Evolutionary conservation across 1,140 invertebrate genomes (phyloP), one percentile per base, ranked within the genome.

Genomic region (Zaprionus ornatus): DNA sequence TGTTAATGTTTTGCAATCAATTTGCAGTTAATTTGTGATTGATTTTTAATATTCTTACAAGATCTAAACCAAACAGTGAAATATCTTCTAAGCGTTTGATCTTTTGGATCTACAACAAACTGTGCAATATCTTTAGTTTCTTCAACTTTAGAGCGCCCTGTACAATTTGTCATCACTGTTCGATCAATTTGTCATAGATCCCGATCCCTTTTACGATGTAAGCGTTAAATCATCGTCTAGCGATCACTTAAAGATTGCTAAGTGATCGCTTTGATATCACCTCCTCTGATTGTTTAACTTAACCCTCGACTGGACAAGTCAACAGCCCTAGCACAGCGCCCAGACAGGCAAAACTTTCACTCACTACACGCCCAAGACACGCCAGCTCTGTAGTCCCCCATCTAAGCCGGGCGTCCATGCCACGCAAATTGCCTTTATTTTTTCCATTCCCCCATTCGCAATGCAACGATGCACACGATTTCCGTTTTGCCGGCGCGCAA

Each of bases 381-480:
- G 40, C 32, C 37, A n/a, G 15, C 37, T 6, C 5, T 1, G 37
- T 5, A 10, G 13, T 40, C 35, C 62, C 29, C 12, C 45, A 69
- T n/a, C 32, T 48, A 29, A 50, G 27, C 37, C 48, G 37, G 45
- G 42, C 55, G 19, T 54, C 12, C 15, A 32, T 10, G 10, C 52
- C 59, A 61, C 10, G 37, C 29, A 69, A 69, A 60, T 61, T 52
- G 50, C 61, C n/a, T 68, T 72, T 59, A 77, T 75, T 67, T 68
- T 48, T 54, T 52, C 57, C 42, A 54, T 68, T 57, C 63, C 52
- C 65, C 60, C 80, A 86, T 88, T 90, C 72, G 85, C 86, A 90
- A 90, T 90, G 85, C 85, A 90, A 90, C 81, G 70, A 69, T 90
- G 85, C 85, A 74, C 85, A 90, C 70, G 62, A 80, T 76, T 90